phyloP scores from a whole-genome alignment of 2,113 vertebrate genomes.

The Gymnobelideus leadbeateri region DNA sequence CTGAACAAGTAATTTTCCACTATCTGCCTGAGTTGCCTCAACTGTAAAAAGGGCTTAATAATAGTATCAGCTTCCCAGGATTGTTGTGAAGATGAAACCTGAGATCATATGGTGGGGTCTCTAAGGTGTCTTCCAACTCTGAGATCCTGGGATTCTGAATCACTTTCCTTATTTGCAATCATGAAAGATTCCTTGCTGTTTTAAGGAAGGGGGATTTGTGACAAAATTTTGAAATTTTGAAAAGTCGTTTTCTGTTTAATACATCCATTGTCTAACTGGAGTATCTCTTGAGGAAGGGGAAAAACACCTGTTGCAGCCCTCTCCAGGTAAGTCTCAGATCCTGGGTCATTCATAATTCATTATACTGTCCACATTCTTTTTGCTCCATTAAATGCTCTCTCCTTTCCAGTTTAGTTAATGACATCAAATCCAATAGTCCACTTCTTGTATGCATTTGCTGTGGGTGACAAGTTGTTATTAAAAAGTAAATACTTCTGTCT shows the following conservation, averaged over 20 bases:
- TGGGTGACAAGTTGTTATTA: slow-evolving; percentile 39
- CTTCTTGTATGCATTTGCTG: slow-evolving; percentile 49
- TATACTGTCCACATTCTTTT: not conserved
- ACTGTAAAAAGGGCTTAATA: too few relatives aligned
- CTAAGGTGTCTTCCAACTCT: too few relatives aligned
- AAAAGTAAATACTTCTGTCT: slow-evolving; percentile 68
- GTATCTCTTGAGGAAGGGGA: slow-evolving; percentile 3
- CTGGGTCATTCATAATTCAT: slow-evolving; percentile 38
- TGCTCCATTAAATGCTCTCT: slow-evolving; percentile 21
- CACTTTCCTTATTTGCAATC: slow-evolving; percentile 31
- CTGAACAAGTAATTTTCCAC: too few relatives aligned
- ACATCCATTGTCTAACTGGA: not conserved
- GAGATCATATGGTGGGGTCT: too few relatives aligned
- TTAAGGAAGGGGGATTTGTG: slow-evolving; percentile 32
- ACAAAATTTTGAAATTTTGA: too few relatives aligned
- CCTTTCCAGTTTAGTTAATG: slow-evolving; percentile 35
- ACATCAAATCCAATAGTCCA: not conserved
- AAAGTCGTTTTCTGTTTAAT: too few relatives aligned
- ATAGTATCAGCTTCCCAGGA: too few relatives aligned
- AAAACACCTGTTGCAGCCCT: not conserved
- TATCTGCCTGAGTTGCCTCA: too few relatives aligned
- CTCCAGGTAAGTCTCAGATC: slow-evolving; percentile 54
- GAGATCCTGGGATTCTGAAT: slow-evolving; percentile 28
- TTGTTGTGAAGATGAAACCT: too few relatives aligned
- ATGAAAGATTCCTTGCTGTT: slow-evolving; percentile 33